These are phyloP conservation scores for Glossosoma conforme DNA, from an alignment of 1,140 invertebrate genomes.

Conservation along the genomic window DNA sequence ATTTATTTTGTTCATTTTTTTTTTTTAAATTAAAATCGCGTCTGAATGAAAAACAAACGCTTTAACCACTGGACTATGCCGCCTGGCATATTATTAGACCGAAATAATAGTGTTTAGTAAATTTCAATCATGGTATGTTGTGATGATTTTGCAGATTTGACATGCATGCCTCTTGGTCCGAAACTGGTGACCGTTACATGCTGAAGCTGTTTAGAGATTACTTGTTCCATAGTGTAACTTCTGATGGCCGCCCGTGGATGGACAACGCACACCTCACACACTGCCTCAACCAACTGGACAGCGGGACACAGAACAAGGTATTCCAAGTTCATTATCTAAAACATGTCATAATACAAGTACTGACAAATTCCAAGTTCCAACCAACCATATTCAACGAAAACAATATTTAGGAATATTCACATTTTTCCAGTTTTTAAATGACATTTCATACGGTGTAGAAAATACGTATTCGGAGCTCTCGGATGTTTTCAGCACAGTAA, in stretches of 20 bases:
- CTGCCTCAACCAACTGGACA: conserved; percentile 90
- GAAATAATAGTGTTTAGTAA: background rate
- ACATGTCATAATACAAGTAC: too few relatives aligned
- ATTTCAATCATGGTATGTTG: too few relatives aligned
- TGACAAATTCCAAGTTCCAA: too few relatives aligned
- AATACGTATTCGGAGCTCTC: too few relatives aligned
- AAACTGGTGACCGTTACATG: conserved; percentile 97
- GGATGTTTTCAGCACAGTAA: too few relatives aligned
- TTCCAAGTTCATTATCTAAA: too few relatives aligned
- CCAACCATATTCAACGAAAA: too few relatives aligned
- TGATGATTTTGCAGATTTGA: conserved; percentile 72
- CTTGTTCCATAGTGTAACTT: conserved; percentile 89
- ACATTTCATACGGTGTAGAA: too few relatives aligned
- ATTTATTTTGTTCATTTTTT: background rate
- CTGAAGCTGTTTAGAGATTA: conserved; percentile 97
- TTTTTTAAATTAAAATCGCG: too few relatives aligned
- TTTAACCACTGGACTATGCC: background rate
- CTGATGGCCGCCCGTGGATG: conserved; percentile 90
- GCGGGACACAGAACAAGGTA: conserved; percentile 83
- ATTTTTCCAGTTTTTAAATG: too few relatives aligned
- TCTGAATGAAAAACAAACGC: too few relatives aligned
- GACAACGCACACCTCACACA: conserved; percentile 93
- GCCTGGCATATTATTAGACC: background rate
- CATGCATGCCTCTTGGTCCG: conserved; percentile 90
- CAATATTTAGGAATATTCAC: too few relatives aligned